phyloP scores from a whole-genome alignment of 2,113 vertebrate genomes.

The Entomyzon cyanotis region DNA sequence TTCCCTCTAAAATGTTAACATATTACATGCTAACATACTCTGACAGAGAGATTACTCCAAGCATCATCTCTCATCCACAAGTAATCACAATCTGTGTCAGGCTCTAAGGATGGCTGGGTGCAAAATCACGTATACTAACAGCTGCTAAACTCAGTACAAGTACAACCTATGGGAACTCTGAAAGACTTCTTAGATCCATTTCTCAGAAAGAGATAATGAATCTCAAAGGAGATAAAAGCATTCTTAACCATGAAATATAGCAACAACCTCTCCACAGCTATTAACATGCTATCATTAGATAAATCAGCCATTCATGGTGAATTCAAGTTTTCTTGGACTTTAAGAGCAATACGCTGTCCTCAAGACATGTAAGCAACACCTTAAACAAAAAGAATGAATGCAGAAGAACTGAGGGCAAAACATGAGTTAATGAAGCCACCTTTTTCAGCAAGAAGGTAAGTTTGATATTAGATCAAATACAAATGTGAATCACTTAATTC shows the following conservation, averaged over 20 bases:
- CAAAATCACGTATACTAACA: not conserved
- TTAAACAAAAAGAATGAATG: not conserved
- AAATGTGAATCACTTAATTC: not conserved
- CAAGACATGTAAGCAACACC: not conserved
- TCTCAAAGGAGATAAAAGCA: not conserved
- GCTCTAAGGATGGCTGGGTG: not conserved
- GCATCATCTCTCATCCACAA: not conserved
- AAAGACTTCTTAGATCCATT: not conserved
- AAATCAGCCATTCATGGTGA: not conserved
- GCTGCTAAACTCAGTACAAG: not conserved
- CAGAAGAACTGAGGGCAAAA: not conserved
- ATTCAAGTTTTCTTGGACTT: not conserved
- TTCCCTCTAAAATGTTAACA: not conserved
- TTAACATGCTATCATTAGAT: not conserved
- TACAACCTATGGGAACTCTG: fast-evolving
- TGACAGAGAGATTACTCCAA: not conserved
- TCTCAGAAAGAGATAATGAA: not conserved
- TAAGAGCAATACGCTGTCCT: not conserved
- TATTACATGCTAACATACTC: not conserved
- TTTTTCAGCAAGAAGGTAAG: not conserved
- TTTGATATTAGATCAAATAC: not conserved
- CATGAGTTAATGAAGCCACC: not conserved
- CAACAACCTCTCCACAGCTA: not conserved
- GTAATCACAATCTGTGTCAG: not conserved
- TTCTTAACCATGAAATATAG: not conserved